A percentile compares a stretch with the other conserved stretches of the same genome.
phyloP scores from a whole-genome alignment of 2,113 vertebrate genomes.

The Ivindomyrus marchei region DNA sequence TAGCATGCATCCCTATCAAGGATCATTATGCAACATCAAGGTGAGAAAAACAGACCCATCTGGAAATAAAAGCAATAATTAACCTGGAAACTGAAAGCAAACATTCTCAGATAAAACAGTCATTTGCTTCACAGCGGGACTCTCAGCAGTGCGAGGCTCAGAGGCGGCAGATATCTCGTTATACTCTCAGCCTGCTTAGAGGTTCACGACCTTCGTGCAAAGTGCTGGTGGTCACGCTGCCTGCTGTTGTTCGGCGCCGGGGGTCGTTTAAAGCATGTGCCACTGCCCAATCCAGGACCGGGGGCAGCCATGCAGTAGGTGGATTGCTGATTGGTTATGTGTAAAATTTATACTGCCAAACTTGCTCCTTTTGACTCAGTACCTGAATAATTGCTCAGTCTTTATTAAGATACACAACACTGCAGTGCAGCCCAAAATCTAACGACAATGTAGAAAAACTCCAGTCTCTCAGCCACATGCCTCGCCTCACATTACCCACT shows the following conservation, averaged over 20 bases:
- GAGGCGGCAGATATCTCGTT: not conserved
- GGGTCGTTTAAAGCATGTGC: not conserved
- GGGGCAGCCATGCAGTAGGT: not conserved
- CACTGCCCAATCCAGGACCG: not conserved
- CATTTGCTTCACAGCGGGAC: not conserved
- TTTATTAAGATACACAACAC: not conserved
- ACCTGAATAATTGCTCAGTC: not conserved
- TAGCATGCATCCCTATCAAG: not conserved
- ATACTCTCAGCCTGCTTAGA: not conserved
- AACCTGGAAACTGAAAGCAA: not conserved
- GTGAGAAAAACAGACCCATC: not conserved
- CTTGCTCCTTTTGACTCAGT: not conserved
- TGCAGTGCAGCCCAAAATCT: not conserved
- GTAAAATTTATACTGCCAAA: not conserved
- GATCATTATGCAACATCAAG: not conserved
- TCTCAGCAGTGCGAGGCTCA: not conserved
- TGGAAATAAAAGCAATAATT: slow-evolving; percentile 12
- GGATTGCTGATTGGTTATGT: not conserved
- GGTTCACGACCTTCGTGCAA: not conserved
- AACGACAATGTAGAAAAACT: not conserved
- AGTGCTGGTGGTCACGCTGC: not conserved
- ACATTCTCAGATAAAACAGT: not conserved
- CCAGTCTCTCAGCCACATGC: not conserved
- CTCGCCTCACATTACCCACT: not conserved
- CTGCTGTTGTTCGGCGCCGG: not conserved